Percentiles rank a stretch among this genome's conserved stretches.
Conservation (phyloP, 23 tunicate species). For the Oikopleura albicans region DNA sequence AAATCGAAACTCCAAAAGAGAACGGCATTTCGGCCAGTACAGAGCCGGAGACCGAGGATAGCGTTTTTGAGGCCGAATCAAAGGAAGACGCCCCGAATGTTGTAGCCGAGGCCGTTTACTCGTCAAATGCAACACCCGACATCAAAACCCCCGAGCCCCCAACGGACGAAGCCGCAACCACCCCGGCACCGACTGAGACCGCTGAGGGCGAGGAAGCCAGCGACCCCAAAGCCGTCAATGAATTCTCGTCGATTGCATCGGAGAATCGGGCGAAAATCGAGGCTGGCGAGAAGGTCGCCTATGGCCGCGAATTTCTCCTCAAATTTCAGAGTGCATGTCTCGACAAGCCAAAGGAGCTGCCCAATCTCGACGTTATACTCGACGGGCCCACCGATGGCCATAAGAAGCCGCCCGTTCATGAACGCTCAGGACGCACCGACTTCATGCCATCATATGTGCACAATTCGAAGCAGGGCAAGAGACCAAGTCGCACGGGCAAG, state of each 20-base stretch:
- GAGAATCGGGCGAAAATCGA: background rate
- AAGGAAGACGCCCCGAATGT: no score
- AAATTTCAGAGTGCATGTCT: background rate
- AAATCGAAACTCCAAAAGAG: no score
- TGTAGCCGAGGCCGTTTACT: no score
- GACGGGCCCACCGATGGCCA: constrained; percentile 18
- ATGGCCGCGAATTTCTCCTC: background rate
- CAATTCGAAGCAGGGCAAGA: background rate
- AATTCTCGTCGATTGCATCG: background rate
- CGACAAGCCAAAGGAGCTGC: constrained; percentile 3
- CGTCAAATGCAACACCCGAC: no score
- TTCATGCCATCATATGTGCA: no score
- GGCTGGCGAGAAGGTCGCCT: constrained; percentile 4
- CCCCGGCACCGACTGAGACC: no score
- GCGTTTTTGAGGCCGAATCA: no score
- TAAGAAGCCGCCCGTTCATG: background rate
- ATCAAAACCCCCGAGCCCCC: no score
- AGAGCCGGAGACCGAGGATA: no score
- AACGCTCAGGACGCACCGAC: background rate
- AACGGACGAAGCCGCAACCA: no score
- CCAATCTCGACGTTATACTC: background rate
- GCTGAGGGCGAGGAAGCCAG: background rate
- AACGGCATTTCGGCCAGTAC: no score
- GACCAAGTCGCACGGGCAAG: background rate
- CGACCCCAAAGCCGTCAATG: background rate